Base-by-base conservation (phyloP, 2,888 invertebrate genomes). In the Tetrapedia diversipes region DNA sequence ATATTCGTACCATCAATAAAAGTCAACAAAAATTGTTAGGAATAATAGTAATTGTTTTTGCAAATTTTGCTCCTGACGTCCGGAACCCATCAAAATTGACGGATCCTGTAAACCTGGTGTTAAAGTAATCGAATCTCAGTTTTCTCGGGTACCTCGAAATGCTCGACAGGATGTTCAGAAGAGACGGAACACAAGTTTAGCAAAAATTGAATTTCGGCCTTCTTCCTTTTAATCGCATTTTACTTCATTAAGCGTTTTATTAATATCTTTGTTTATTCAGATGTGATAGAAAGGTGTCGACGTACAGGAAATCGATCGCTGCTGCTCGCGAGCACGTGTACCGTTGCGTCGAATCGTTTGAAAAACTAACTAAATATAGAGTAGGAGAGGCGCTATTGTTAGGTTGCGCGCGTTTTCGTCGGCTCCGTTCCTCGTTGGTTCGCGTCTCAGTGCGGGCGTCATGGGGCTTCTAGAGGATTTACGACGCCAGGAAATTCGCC, bases 321-420 rank as follows among this genome's bases (percentile, higher is more conserved):
- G 64, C 53, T 29, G 8, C 53, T n/a, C 43, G 24, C 45, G 27
- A 73, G 59, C 63, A 70, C 61, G 64, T 79, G 75, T 57, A 60
- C 45, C 54, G 10, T 53, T 69, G 57, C 71, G 73, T 69, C 71
- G 78, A 80, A 83, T 76, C 69, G 64, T 83, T 84, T 70, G 79
- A 80, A 83, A 80, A 87, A 83, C 77, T 59, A 67, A 70, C 86
- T 87, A 87, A 86, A 87, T 86, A 86, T 87, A 87, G 80, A 72
- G 70, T 77, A 80, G 77, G 49, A 79, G 77, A 68, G 60, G 32
- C 19, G 80, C 80, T 82, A 82, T 82, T 82, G 82, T 82, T 82
- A 73, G 82, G 54, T 53, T 63, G 70, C 63, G 61, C 69, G 54
- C 66, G 68, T 82, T 80, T 82, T 80, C 77, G 67, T 59, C n/a